These are phyloP conservation scores for Hartigia nigra DNA, from an alignment of 2,888 invertebrate genomes.

Conservation along the genomic window DNA sequence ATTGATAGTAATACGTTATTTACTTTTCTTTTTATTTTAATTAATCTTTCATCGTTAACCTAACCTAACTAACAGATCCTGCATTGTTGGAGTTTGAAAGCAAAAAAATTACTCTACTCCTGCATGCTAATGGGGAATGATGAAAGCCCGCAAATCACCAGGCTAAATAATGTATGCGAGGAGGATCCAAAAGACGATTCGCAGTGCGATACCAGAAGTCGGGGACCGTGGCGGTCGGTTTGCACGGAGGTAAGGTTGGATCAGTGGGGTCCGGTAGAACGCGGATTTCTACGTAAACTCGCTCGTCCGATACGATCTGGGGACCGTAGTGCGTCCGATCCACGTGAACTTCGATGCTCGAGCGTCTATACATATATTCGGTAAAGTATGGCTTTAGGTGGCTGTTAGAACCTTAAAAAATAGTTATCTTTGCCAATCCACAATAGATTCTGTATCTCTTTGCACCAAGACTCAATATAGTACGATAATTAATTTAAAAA, in stretches of 20 bases:
- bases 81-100: neutral
- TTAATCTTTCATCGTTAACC: neutral
- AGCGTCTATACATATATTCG: slow-evolving; percentile 37
- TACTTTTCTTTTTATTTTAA: neutral
- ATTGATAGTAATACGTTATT: neutral
- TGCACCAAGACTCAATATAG: neutral
- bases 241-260: slow-evolving; percentile 1
- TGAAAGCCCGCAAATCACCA: neutral
- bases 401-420: neutral
- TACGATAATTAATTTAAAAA: neutral
- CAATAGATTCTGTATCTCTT: neutral
- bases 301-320: slow-evolving; percentile 57
- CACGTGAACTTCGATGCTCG: slow-evolving; percentile 45
- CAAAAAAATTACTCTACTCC: neutral
- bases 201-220: slow-evolving; percentile 61
- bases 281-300: slow-evolving; percentile 61
- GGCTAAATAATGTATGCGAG: slow-evolving; percentile 57
- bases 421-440: neutral
- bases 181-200: slow-evolving; percentile 59
- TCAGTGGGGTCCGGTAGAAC: slow-evolving; percentile 32
- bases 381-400: slow-evolving; percentile 3
- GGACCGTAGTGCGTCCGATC: slow-evolving; percentile 40
- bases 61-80: neutral
- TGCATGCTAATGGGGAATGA: neutral
- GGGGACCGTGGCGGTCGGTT: slow-evolving; percentile 19